These are phyloP conservation scores for Netelia melanura DNA, from an alignment of 2,888 invertebrate genomes.

Conservation along the genomic window DNA sequence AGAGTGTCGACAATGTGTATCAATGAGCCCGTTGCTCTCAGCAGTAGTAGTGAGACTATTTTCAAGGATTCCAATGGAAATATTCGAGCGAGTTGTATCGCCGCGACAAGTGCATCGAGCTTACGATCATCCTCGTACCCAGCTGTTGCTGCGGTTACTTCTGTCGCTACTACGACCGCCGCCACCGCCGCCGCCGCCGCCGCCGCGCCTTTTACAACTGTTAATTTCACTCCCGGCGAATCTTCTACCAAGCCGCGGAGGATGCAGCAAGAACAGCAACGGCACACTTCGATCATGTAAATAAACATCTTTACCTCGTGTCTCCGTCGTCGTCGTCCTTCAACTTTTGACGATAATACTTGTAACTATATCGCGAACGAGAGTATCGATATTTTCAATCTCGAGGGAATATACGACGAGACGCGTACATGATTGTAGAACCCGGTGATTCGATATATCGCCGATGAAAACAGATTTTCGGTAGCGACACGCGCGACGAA, in stretches of 20 bases:
- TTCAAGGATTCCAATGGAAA: conserved; percentile 77
- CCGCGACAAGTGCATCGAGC: conserved; percentile 73
- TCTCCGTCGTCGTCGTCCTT: background rate
- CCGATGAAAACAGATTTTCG: conserved; percentile 13
- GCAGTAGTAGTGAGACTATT: conserved; percentile 79
- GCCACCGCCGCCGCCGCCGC: conserved; percentile 35
- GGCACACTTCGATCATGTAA: conserved; percentile 83
- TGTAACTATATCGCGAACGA: too few relatives aligned
- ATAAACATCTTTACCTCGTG: conserved; percentile 69
- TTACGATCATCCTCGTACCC: conserved; percentile 74
- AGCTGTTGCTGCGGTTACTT: conserved; percentile 70
- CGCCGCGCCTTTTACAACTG: background rate
- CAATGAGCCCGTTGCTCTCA: conserved; percentile 77
- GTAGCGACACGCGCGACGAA: background rate
- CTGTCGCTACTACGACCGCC: conserved; percentile 65
- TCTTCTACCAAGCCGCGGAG: conserved; percentile 75
- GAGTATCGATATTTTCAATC: too few relatives aligned
- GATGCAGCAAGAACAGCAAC: background rate
- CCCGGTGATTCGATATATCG: too few relatives aligned
- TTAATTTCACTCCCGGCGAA: conserved; percentile 66
- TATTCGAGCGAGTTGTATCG: conserved; percentile 71
- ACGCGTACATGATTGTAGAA: too few relatives aligned
- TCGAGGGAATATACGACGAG: too few relatives aligned
- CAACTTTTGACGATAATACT: too few relatives aligned
- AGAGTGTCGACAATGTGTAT: conserved; percentile 80